phyloP scores from a whole-genome alignment of 1,140 invertebrate species.

The Drosophila dunni region DNA sequence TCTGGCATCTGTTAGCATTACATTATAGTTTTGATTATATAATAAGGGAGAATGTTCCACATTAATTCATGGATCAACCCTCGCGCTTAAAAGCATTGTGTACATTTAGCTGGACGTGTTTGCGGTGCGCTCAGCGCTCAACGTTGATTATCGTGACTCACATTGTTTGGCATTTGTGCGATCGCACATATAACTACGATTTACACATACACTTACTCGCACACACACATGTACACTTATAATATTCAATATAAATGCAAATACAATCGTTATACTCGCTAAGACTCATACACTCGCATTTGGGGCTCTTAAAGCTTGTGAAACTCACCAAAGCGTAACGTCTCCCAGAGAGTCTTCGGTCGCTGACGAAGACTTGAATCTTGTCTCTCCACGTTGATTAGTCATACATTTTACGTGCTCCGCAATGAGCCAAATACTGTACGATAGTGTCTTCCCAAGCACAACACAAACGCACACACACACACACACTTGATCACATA shows the following conservation, averaged over 20 bases:
- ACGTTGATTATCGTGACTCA: slow-evolving; percentile 79
- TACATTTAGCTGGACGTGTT: slow-evolving; percentile 63
- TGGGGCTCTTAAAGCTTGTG: slow-evolving; percentile 39
- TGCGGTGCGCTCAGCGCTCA: slow-evolving; percentile 62
- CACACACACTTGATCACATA: not conserved
- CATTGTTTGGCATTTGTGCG: slow-evolving; percentile 75
- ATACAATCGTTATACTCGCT: slow-evolving; percentile 47
- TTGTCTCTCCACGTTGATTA: slow-evolving; percentile 46
- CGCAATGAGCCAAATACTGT: slow-evolving; percentile 47
- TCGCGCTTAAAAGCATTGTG: slow-evolving; percentile 29
- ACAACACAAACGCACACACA: slow-evolving; percentile 2
- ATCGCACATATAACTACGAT: slow-evolving; percentile 68
- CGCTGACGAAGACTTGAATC: not conserved
- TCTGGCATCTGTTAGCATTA: too few species aligned
- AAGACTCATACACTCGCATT: slow-evolving; percentile 58
- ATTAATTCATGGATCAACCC: slow-evolving; percentile 17
- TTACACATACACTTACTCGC: slow-evolving; percentile 8
- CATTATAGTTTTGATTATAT: not conserved
- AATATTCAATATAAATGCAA: slow-evolving; percentile 55
- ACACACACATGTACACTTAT: not conserved
- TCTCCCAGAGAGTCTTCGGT: slow-evolving; percentile 43
- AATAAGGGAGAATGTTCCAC: not conserved
- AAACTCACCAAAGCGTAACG: slow-evolving; percentile 45
- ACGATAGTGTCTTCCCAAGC: slow-evolving; percentile 36
- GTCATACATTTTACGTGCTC: slow-evolving; percentile 51